phyloP scores from a whole-genome alignment of 2,797 vertebrate species.

The Phataginus tetradactyla region DNA sequence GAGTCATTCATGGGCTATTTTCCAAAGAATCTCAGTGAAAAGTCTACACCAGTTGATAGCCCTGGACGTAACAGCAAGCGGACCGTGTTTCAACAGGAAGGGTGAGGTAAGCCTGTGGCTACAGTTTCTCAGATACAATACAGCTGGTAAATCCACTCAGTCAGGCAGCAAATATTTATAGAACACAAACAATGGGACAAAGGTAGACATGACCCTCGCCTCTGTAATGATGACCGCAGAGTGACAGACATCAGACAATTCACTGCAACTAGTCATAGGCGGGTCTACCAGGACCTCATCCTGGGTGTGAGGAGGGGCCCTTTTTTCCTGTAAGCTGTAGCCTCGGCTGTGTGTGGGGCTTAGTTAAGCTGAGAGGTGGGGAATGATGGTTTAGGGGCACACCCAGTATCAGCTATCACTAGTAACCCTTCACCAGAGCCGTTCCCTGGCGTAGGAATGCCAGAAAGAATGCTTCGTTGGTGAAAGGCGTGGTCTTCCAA shows the following conservation, averaged over 20 bases:
- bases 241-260: neutral
- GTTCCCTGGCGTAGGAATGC: neutral
- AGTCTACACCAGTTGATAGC: neutral
- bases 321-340: neutral
- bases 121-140: neutral
- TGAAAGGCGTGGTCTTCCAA: neutral
- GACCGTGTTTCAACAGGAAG: neutral
- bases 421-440: neutral
- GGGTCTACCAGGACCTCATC: neutral
- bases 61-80: neutral
- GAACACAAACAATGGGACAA: neutral
- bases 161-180: neutral
- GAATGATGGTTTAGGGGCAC: neutral
- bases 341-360: neutral
- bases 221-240: neutral
- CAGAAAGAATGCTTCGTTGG: neutral
- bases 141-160: neutral
- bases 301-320: neutral
- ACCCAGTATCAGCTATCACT: neutral
- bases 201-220: neutral
- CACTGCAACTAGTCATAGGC: neutral
- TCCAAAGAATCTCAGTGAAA: constrained; percentile 40
- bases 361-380: neutral
- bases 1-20: neutral
- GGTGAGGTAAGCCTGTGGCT: neutral